These are phyloP conservation scores for Aphaenogaster ashmeadi DNA, from an alignment of 1,140 invertebrate genomes.

Conservation along the genomic window DNA sequence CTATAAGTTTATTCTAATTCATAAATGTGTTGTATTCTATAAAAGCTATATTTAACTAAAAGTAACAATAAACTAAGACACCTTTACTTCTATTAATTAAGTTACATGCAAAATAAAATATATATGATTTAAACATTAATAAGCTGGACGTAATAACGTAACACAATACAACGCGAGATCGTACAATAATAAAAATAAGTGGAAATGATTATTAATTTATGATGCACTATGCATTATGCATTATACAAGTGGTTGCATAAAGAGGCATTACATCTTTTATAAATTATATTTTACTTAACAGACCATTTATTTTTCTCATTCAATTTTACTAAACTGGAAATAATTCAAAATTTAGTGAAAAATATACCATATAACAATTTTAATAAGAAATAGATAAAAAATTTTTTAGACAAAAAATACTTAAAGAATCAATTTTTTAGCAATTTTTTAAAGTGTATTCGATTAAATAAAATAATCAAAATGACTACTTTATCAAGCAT, in stretches of 20 bases:
- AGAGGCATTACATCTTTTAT: neutral
- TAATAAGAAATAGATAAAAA: neutral
- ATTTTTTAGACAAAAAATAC: neutral
- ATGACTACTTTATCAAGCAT: neutral
- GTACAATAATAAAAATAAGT: slow-evolving; percentile 1
- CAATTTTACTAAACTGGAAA: slow-evolving; percentile 6
- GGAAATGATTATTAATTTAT: neutral
- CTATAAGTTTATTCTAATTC: slow-evolving; percentile 1
- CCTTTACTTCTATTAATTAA: neutral
- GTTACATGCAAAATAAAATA: slow-evolving; percentile 22
- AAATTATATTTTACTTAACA: slow-evolving; percentile 15
- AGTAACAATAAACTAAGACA: slow-evolving; percentile 12
- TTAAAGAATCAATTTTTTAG: neutral
- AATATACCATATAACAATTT: neutral
- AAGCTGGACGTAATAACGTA: slow-evolving; percentile 15
- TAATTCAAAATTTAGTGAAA: slow-evolving; percentile 6
- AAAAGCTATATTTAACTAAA: slow-evolving; percentile 8
- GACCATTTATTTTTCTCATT: neutral
- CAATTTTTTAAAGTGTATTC: neutral
- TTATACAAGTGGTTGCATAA: neutral
- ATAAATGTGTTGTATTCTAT: slow-evolving; percentile 2
- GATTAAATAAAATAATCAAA: slow-evolving; percentile 3
- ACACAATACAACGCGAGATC: neutral
- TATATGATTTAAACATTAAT: neutral
- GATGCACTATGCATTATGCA: neutral